Conservation (phyloP, 2,797 vertebrate genomes). For the Dipus sagitta region DNA sequence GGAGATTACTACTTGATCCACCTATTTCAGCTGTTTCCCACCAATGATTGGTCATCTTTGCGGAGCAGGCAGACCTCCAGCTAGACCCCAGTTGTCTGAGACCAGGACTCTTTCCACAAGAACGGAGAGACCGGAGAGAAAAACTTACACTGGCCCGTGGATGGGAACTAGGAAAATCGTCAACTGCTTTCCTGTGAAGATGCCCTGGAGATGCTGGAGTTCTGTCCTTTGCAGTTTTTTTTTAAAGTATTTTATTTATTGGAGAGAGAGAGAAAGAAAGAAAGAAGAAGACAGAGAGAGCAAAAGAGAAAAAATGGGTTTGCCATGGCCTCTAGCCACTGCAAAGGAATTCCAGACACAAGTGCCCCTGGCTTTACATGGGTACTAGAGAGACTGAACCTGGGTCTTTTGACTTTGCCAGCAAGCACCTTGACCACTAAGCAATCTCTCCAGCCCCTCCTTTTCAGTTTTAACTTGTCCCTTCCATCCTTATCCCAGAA, state of each 20-base stretch:
- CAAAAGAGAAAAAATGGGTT: too few relatives aligned
- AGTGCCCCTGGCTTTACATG: too few relatives aligned
- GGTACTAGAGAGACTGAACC: too few relatives aligned
- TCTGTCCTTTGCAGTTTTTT: constrained; percentile 35
- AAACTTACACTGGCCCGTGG: background rate
- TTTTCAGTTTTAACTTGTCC: background rate
- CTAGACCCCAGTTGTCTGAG: constrained; percentile 78
- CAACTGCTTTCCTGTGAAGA: background rate
- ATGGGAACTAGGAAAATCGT: background rate
- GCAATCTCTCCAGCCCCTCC: too few relatives aligned
- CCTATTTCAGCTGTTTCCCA: constrained; percentile 83
- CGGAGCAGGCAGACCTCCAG: constrained; percentile 64
- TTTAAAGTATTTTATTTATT: too few relatives aligned
- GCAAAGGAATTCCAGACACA: too few relatives aligned
- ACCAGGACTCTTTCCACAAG: constrained; percentile 65
- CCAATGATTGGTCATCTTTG: constrained; percentile 78
- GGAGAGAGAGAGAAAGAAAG: too few relatives aligned
- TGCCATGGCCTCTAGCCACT: too few relatives aligned
- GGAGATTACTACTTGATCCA: constrained; percentile 84
- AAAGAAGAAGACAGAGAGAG: too few relatives aligned
- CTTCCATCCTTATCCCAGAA: background rate
- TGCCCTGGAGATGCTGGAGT: background rate
- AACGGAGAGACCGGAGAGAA: constrained; percentile 58
- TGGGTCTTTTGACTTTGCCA: too few relatives aligned
- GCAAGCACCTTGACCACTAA: too few relatives aligned